Conservation (phyloP, 2,797 vertebrate genomes). For the Girardinus metallicus region DNA sequence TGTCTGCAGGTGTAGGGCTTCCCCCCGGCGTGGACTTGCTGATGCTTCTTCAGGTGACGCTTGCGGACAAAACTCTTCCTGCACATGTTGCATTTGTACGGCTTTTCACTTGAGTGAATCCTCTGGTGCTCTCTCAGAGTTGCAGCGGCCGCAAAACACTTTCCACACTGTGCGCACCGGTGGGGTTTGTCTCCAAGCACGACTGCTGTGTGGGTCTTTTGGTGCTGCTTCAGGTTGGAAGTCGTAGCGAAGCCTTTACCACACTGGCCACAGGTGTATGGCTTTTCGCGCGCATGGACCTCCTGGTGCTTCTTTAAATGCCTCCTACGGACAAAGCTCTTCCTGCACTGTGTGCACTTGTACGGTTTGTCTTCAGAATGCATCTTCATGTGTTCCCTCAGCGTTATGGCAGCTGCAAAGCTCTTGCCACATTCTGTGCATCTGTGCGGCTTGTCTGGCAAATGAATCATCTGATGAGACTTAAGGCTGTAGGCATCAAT, state of each 20-base stretch:
- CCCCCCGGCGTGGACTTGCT: slow-evolving; percentile 84
- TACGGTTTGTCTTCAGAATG: slow-evolving; percentile 87
- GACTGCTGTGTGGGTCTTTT: slow-evolving; percentile 79
- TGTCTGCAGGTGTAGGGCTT: slow-evolving; percentile 86
- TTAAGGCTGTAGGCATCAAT: slow-evolving; percentile 85
- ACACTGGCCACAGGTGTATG: slow-evolving; percentile 83
- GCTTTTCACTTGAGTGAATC: slow-evolving; percentile 85
- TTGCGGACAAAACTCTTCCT: slow-evolving; percentile 86
- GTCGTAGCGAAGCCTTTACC: slow-evolving; percentile 84
- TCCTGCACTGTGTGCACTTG: slow-evolving; percentile 85
- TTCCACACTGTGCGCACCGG: slow-evolving; percentile 82
- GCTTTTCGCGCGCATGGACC: slow-evolving; percentile 84
- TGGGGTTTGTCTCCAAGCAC: slow-evolving; percentile 82
- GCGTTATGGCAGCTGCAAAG: slow-evolving; percentile 85
- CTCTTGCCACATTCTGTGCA: slow-evolving; percentile 85
- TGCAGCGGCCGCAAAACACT: slow-evolving; percentile 82
- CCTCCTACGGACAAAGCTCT: slow-evolving; percentile 84
- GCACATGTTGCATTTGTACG: slow-evolving; percentile 87
- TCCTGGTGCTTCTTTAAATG: slow-evolving; percentile 87
- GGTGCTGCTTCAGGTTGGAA: slow-evolving; percentile 85
- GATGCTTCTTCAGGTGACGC: slow-evolving; percentile 86
- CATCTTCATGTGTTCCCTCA: slow-evolving; percentile 87
- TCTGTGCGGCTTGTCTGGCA: slow-evolving; percentile 84
- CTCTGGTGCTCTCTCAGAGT: slow-evolving; percentile 84
- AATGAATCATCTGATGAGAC: slow-evolving; percentile 85